A percentile compares a stretch with the other conserved stretches of the same genome.
phyloP scores from a whole-genome alignment of 2,888 invertebrate species.

The Pollenia griseotomentosa region DNA sequence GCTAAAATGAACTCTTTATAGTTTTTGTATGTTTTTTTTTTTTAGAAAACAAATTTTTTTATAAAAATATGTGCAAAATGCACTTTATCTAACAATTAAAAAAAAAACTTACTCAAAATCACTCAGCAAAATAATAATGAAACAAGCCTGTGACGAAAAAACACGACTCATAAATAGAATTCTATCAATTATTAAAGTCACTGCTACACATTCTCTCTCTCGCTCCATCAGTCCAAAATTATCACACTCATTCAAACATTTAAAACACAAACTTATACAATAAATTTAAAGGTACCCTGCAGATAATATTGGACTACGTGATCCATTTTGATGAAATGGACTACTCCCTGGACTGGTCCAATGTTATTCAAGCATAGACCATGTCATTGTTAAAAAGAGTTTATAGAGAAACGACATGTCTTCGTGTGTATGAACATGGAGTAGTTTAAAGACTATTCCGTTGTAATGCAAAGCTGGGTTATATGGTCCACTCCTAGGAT shows the following conservation, averaged over 20 bases:
- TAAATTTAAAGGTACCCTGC: not conserved
- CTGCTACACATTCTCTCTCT: not conserved
- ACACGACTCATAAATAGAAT: slow-evolving; percentile 7
- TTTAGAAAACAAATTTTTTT: slow-evolving; percentile 2
- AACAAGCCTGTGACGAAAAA: not conserved
- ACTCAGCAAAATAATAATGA: slow-evolving; percentile 28
- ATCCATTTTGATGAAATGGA: too few relatives aligned
- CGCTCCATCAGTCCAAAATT: not conserved
- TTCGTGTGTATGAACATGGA: too few relatives aligned
- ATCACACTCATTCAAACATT: slow-evolving; percentile 11
- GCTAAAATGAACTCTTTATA: slow-evolving; percentile 79
- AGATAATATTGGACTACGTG: too few relatives aligned
- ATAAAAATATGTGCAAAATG: slow-evolving; percentile 67
- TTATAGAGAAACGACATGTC: too few relatives aligned
- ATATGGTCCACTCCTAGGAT: too few relatives aligned
- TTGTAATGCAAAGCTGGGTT: too few relatives aligned
- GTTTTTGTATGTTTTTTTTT: slow-evolving; percentile 31
- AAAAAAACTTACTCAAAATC: slow-evolving; percentile 24
- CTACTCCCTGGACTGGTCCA: too few relatives aligned
- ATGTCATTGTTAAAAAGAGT: too few relatives aligned
- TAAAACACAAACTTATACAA: slow-evolving; percentile 28
- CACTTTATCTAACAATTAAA: slow-evolving; percentile 68
- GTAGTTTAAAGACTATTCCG: too few relatives aligned
- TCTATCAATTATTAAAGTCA: not conserved
- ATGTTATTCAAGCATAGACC: too few relatives aligned